Base-by-base conservation (phyloP, 2,888 invertebrate species). In the Orthosia gracilis region DNA sequence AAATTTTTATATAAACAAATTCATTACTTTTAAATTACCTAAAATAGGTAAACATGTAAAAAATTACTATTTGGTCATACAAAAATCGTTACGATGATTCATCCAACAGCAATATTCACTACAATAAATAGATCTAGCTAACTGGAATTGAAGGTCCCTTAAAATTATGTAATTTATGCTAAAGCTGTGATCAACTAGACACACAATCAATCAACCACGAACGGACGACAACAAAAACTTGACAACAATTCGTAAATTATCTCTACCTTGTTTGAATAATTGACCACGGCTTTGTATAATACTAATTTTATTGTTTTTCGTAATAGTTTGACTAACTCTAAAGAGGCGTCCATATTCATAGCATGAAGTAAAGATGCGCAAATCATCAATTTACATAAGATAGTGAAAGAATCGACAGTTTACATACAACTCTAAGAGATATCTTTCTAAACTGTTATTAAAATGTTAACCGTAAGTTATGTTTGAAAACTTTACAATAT, bases 121-220 rank as follows among this genome's bases (percentile, higher is more conserved):
- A 96, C 95, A 95, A 95, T 95, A 95, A 94, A 94, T 96, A 95
- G 94, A 95, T 94, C 95, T 96, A 96, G 93, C 96, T 96, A 96
- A 96, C 92, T 96, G 96, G 96, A 96, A 96, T 96, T 96, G 93
- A 95, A 96, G 96, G 96, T 96, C 96, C 96, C 96, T 96, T 96
- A 96, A 94, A 96, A 96, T 95, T 96, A 96, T 94, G 94, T 95
- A 95, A 93, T 93, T 94, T 93, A 94, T 93, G 89, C 89, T 89
- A 92, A 94, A 95, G 93, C 95, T 88, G 94, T 94, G 96, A 93
- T 95, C 96, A 96, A 96, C 89, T 94, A 94, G 85, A 91, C 93
- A 91, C 85, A 88, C 90, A 85, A 84, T 76, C 26, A 65, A 72
- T 84, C 64, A 82, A 84, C 81, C 81, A 80, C 81, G 74, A 85